Base-by-base conservation (phyloP, 2,113 vertebrate species). In the Catharus minimus region DNA sequence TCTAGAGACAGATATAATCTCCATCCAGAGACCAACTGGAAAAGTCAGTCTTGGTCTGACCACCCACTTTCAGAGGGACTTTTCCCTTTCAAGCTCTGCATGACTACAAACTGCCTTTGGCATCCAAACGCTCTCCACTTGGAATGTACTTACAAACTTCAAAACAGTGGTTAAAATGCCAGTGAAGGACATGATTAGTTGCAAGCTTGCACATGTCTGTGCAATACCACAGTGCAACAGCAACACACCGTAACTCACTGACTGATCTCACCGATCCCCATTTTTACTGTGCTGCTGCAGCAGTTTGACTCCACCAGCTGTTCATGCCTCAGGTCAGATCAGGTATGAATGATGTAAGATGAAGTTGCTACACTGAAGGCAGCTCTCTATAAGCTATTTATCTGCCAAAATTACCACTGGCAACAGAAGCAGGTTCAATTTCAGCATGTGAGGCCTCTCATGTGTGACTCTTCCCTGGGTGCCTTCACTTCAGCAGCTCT, bases 61-160 rank as follows among this genome's bases (percentile, higher is more conserved):
- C 78, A 79, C 53, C 53, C 55, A 82, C 62, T 73, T 86, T 61
- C 60, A 83, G 78, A 81, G 17, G 17, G 15, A 60, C 8, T 23
- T 81, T 78, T 81, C 50, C 41, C 30, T 81, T 71, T 86, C 57
- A 78, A 60, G 56, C n/a, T 92, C 44, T 81, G 66, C 36, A 53
- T 39, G 57, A 91, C 89, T 94, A 89, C 69, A 56, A 76, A 55
- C 17, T 58, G 78, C 87, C 66, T 87, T 46, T 46, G 86, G 84
- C 81, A 75, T n/a, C 61, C 41, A 68, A 50, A 74, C 12, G 49
- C 69, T 94, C 53, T 75, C 44, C 32, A 10, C 61, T 89, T 44
- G 38, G 66, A 86, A 44, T n/a, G 46, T 11, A 65, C 68, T 61
- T 65, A n/a, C 18, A 74, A 57, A 50, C 82, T 82, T 91, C 46